Evolutionary conservation across 1,140 invertebrate species (phyloP), one percentile per base, ranked within the genome.

Genomic region (Cotesia chilonis): DNA sequence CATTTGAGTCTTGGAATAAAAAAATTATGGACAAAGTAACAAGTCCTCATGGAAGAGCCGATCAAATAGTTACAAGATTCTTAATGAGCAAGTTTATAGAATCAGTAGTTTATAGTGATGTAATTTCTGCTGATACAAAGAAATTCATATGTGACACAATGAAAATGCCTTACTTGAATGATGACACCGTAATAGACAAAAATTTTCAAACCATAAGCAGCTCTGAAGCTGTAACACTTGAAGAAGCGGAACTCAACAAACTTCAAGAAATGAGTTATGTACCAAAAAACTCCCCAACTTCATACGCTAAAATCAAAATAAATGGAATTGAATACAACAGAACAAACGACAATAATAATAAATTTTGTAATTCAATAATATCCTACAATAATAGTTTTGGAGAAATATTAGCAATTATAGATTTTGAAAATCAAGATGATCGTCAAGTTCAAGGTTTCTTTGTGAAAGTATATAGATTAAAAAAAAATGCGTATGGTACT

Each of bases 1-100:
- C 47, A 37, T 75, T 75, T 66, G 70, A 75, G 67, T 68, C 70
- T 14, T 75, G 54, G 28, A n/a, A n/a, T n/a, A n/a, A n/a, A n/a
- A n/a, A n/a, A n/a, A n/a, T n/a, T n/a, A n/a, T n/a, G n/a, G n/a
- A n/a, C n/a, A n/a, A n/a, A n/a, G n/a, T n/a, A n/a, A n/a, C n/a
- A n/a, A n/a, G 71, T 66, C 54, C 74, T 55, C 63, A 73, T 28
- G 64, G 38, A 4, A 54, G 71, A 54, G 61, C 52, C 3, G n/a
- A 63, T 3, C 74, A 76, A 73, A 68, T 76, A 51, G 71, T 69
- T 2, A 70, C 59, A 20, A 69, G 74, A 64, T 73, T 68, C 41
- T 69, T 76, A n/a, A 63, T 76, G 41, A 54, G 17, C 4, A 70
- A 71, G 63, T 75, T 70, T 47, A 65, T 75, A 28, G 35, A 60